Conservation (phyloP, 2,888 invertebrate species). For the Ophion slaviceki region DNA sequence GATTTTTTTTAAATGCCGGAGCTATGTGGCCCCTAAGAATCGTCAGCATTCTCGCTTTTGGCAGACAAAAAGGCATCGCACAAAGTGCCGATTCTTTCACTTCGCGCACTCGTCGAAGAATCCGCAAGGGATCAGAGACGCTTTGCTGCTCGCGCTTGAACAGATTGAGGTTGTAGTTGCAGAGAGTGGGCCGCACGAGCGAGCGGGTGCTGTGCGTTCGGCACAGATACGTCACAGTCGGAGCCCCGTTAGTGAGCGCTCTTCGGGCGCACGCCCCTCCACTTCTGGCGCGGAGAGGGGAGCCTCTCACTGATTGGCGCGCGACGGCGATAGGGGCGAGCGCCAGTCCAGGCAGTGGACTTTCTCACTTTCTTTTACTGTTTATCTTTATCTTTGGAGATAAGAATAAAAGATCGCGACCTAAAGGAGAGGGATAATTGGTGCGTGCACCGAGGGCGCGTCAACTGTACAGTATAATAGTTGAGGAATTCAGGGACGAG, state of each 20-base stretch:
- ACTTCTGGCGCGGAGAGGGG: too few relatives aligned
- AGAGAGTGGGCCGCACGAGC: slow-evolving; percentile 51
- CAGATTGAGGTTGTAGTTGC: slow-evolving; percentile 40
- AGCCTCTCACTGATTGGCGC: background rate
- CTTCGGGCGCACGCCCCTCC: background rate
- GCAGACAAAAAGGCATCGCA: slow-evolving; percentile 23
- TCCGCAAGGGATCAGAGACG: slow-evolving; percentile 23
- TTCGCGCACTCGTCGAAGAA: background rate
- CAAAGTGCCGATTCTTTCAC: background rate
- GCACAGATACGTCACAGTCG: background rate
- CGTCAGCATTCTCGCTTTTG: too few relatives aligned
- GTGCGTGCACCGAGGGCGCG: background rate
- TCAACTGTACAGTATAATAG: slow-evolving; percentile 41
- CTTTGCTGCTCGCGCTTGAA: slow-evolving; percentile 43
- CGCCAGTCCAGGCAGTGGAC: too few relatives aligned
- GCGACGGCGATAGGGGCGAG: background rate
- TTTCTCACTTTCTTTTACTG: too few relatives aligned
- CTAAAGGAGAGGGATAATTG: background rate
- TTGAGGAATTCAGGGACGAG: slow-evolving; percentile 34
- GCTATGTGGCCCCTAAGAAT: too few relatives aligned
- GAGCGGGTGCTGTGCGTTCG: slow-evolving; percentile 38
- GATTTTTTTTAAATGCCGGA: too few relatives aligned
- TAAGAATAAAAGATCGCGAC: too few relatives aligned
- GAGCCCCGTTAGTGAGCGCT: background rate
- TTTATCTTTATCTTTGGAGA: too few relatives aligned